A percentile compares a stretch with the other conserved stretches of the same genome.
Evolutionary conservation across 2,797 vertebrate species (phyloP).

Genomic region (Merluccius polli): DNA sequence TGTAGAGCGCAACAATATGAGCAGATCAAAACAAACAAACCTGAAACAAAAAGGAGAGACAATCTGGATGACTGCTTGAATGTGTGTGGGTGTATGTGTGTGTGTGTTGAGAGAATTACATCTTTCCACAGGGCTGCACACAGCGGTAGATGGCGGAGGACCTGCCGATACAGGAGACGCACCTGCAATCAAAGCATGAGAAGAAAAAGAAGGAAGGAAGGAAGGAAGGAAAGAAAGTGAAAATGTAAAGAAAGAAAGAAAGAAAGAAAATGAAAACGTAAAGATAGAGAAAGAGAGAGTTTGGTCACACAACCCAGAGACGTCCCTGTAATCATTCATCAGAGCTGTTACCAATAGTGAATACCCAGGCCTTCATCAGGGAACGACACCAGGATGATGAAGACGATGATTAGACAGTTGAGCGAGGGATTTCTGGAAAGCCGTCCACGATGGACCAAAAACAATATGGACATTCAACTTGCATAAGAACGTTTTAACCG

Average conservation of each 20-base stretch:
- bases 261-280: too few species aligned
- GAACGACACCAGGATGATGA: background rate
- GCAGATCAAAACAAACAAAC: conserved; percentile 34
- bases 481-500: background rate
- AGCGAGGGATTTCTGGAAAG: background rate
- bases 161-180: conserved; percentile 87
- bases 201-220: too few species aligned
- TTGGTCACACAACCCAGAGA: background rate
- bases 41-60: background rate
- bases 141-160: conserved; percentile 89
- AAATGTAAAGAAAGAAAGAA: too few species aligned
- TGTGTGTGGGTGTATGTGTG: conserved; percentile 26
- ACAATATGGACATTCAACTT: background rate
- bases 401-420: background rate
- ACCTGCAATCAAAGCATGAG: conserved; percentile 77
- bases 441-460: background rate
- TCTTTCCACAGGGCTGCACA: conserved; percentile 96
- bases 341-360: background rate
- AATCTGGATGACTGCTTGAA: background rate
- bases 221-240: conserved; percentile 34
- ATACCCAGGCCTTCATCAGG: background rate
- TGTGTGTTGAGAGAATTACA: conserved; percentile 78
- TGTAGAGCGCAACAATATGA: background rate
- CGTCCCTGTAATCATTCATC: background rate
- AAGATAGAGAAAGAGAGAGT: conserved; percentile 18